Evolutionary conservation across 1,140 invertebrate species (phyloP), one percentile per base, ranked within the genome.

Genomic region (Anagrus nilaparvatae): DNA sequence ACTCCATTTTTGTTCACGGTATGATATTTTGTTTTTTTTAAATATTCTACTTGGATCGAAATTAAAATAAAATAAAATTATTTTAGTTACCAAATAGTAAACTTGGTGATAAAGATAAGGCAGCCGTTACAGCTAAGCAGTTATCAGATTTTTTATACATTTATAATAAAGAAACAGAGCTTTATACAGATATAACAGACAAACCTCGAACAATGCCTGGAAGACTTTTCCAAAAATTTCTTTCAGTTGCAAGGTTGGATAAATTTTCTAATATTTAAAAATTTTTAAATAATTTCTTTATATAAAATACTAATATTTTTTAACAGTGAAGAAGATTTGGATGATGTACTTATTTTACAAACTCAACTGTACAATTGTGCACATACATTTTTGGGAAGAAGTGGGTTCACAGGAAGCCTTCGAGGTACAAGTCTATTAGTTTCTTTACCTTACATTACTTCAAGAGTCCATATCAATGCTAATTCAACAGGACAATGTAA

Each of bases 131-230:
- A 33, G 87, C 88, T 1, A 92, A 91, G 63, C 83, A 92, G 56
- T 71, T 94, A n/a, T 87, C 85, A 51, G 89, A 94, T 64, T 95
- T 93, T 69, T 73, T 93, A 35, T 84, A 88, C 66, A 70, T 87
- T 41, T 94, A 93, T 65, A 87, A 86, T 58, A 75, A 81, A 54
- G 90, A 88, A 67, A 87, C 84, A 0, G 83, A 88, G 48, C 59
- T 82, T 20, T 84, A 78, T 53, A 70, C 76, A 19, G 79, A 83
- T 58, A 74, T 76, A 18, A 74, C 76, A 46, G 78, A 82, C 54
- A 67, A 72, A 49, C 72, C 73, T 34, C 69, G 68, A 44, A 74
- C 73, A 45, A 69, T 78, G 43, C 74, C 77, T 9, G 71, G 68
- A 35, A 67, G 69, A 48, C 54, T 76, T 32, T 79, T 77, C 51